Percentiles rank a stretch among this genome's conserved stretches.
phyloP scores from a whole-genome alignment of 2,888 invertebrate genomes.

The Microchrysa polita region DNA sequence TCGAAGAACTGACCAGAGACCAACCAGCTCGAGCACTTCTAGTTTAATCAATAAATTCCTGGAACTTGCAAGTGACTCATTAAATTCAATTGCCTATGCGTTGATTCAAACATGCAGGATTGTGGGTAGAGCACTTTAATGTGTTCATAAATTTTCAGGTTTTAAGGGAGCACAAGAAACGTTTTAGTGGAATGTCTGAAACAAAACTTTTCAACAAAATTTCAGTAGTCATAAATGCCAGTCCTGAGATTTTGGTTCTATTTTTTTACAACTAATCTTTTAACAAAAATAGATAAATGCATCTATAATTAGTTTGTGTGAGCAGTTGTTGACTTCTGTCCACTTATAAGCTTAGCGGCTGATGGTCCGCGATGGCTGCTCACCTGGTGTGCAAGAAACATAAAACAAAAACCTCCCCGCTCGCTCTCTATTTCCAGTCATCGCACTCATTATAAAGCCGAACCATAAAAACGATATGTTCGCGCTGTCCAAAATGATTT shows the following conservation, averaged over 20 bases:
- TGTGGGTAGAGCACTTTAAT: not conserved
- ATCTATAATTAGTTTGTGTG: not conserved
- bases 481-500: conserved; percentile 18
- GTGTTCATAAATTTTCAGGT: conserved; percentile 3
- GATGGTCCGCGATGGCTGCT: not conserved
- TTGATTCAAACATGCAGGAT: not conserved
- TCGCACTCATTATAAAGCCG: conserved; percentile 6
- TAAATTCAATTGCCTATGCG: not conserved
- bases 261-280: not conserved
- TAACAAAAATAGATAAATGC: conserved; percentile 6
- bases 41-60: not conserved
- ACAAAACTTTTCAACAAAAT: not conserved
- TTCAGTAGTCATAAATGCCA: conserved; percentile 1
- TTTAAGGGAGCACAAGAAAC: not conserved
- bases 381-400: no score
- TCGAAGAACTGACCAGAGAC: no score
- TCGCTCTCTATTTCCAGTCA: not conserved
- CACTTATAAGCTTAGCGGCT: not conserved
- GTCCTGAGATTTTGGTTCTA: no score
- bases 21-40: no score
- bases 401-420: no score
- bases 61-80: not conserved
- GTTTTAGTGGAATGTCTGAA: not conserved
- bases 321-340: not conserved
- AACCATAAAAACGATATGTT: conserved; percentile 13